Base-by-base conservation (phyloP, 2,113 vertebrate species). In the Notothenia rossii region DNA sequence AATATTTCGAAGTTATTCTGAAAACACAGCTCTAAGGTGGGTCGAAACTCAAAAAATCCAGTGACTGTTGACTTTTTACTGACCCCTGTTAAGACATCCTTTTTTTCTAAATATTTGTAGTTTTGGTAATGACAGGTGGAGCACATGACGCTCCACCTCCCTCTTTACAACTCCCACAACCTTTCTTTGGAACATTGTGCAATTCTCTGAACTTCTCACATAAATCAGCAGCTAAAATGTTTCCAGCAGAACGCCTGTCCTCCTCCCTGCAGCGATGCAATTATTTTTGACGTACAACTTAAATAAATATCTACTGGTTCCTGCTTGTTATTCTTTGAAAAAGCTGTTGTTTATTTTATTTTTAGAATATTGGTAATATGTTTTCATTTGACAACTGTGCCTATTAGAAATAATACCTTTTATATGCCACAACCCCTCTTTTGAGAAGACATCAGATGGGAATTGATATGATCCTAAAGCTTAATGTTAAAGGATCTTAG, bases 121-220 rank as follows among this genome's bases (percentile, higher is more conserved):
- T 56, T 72, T 84, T 61, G 14, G 59, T 43, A 10, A 73, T 71
- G 76, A 77, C 68, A 46, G 56, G 74, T 55, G 22, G 77, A 79
- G 15, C 8, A 7, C 65, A 83, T 61, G 33, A 46, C 46, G 43
- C 55, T 84, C 73, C 82, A 81, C 82, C 85, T 56, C 72, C 59
- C 56, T 82, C 49, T 60, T 78, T 46, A 14, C 6, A 46, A 86
- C 87, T 90, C 91, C 86, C 86, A 76, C 83, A n/a, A 51, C 22
- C 6, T 50, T 79, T 64, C 10, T 33, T 36, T 72, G 72, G 56
- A 75, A 1, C n/a, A 43, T 80, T 86, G 48, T 78, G 73, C 59
- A 88, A 86, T 60, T 65, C 76, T 75, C 43, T 43, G 14, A 55
- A 29, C 4, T 12, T 3, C 17, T n/a, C 72, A 63, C 36, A 75